These are phyloP conservation scores for Corydoras sp. DNA, from an alignment of 2,113 vertebrate species.

Conservation along the genomic window DNA sequence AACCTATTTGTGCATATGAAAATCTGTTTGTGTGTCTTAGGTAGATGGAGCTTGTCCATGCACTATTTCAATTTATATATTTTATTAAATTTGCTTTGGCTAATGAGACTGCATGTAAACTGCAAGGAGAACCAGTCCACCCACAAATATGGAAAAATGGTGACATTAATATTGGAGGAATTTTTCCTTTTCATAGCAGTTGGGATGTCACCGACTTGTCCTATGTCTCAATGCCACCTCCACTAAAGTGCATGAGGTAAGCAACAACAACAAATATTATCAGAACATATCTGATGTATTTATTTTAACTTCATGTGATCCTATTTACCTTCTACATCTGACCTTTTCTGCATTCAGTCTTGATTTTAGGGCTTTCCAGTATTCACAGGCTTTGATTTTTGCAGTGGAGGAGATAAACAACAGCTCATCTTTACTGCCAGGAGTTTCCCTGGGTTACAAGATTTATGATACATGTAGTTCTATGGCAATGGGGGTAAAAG, in stretches of 20 bases:
- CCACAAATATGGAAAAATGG: slow-evolving; percentile 61
- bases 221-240: slow-evolving; percentile 49
- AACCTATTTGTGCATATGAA: neutral
- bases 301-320: neutral
- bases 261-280: neutral
- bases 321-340: neutral
- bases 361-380: slow-evolving; percentile 67
- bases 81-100: slow-evolving; percentile 21
- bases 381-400: slow-evolving; percentile 67
- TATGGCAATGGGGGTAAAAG: slow-evolving; percentile 59
- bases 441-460: slow-evolving; percentile 62
- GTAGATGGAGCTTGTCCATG: neutral
- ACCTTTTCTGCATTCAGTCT: slow-evolving; percentile 41
- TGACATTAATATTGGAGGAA: slow-evolving; percentile 62
- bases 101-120: slow-evolving; percentile 38
- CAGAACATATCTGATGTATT: neutral
- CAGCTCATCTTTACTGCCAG: slow-evolving; percentile 52
- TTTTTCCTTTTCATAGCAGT: slow-evolving; percentile 65
- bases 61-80: slow-evolving; percentile 24
- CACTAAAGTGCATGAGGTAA: slow-evolving; percentile 26
- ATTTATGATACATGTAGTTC: slow-evolving; percentile 66
- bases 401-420: slow-evolving; percentile 69
- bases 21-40: no score
- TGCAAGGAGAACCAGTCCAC: slow-evolving; percentile 44
- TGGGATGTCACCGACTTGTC: slow-evolving; percentile 23